These are phyloP conservation scores for Acleris sparsana DNA, from an alignment of 2,888 invertebrate genomes.

Conservation along the genomic window DNA sequence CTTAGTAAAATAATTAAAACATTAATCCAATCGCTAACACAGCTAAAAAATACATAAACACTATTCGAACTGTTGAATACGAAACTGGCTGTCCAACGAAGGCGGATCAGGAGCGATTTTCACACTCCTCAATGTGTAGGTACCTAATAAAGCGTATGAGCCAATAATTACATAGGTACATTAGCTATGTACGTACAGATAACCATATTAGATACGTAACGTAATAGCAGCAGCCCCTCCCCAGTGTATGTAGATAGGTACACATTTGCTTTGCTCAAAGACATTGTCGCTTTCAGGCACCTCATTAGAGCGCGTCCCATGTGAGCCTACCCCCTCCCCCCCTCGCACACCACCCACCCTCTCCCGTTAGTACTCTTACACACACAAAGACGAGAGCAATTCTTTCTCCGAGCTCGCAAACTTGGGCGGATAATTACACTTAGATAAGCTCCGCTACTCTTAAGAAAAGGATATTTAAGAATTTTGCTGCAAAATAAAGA, in stretches of 20 bases:
- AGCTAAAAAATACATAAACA: slow-evolving; percentile 9
- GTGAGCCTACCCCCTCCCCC: slow-evolving; percentile 73
- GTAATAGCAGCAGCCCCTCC: slow-evolving; percentile 59
- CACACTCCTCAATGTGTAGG: background rate
- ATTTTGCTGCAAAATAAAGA: slow-evolving; percentile 13
- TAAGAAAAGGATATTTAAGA: slow-evolving; percentile 30
- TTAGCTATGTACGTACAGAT: slow-evolving; percentile 34
- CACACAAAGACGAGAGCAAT: slow-evolving; percentile 67
- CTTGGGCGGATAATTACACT: slow-evolving; percentile 81
- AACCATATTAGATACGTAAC: slow-evolving; percentile 53
- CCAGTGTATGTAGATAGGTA: slow-evolving; percentile 74
- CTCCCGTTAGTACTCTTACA: slow-evolving; percentile 50
- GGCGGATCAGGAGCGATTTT: no score
- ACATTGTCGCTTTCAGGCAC: slow-evolving; percentile 84
- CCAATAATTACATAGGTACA: slow-evolving; percentile 34
- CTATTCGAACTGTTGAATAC: slow-evolving; percentile 16
- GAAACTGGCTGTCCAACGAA: no score
- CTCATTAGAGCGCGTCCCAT: slow-evolving; percentile 84
- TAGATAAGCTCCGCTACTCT: slow-evolving; percentile 53
- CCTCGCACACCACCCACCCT: slow-evolving; percentile 42
- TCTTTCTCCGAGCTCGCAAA: slow-evolving; percentile 80
- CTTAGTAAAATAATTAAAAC: no score
- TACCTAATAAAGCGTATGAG: slow-evolving; percentile 32
- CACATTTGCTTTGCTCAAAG: slow-evolving; percentile 83
- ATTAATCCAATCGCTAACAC: slow-evolving; percentile 1